Base-by-base conservation (phyloP, 2,113 vertebrate genomes). In the Callionymus lyra region DNA sequence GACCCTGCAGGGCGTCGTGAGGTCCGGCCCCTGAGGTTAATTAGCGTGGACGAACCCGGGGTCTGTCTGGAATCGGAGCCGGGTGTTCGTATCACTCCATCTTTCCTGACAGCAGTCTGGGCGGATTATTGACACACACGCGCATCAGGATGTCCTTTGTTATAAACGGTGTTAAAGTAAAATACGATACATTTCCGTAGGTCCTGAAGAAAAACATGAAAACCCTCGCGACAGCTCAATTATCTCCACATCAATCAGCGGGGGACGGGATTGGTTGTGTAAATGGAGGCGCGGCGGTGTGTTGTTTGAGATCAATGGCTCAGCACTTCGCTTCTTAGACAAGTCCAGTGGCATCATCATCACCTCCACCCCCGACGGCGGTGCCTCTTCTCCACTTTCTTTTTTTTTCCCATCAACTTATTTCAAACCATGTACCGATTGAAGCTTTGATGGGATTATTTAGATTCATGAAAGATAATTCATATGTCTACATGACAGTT, bases 171-270 rank as follows among this genome's bases (percentile, higher is more conserved):
- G 51, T 69, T 59, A 63, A 82, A 74, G 77, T 66, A 69, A 84
- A 82, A 80, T 77, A 80, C 70, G 66, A 82, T 78, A 75, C 52
- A 68, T 72, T 81, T 72, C 65, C 65, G 50, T 21, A 43, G 50
- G 34, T 2, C 44, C 34, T 31, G 47, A 61, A 59, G 53, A 58
- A 68, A 69, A 79, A 78, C 74, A 74, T 81, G 74, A 63, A 76
- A 74, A 65, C 74, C 65, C 56, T 16, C 18, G 71, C 21, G 75
- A 82, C 72, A 78, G 74, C 73, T 84, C 79, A 81, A 84, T 86
- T 85, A 84, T 76, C 74, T 57, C 35, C 67, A 65, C 79, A 81
- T 83, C 79, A 80, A 74, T 83, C 81, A 79, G 68, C 55, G 12
- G 52, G 64, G 56, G 68, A 50, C 56, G 76, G 68, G 77, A 83